A percentile compares a stretch with the other conserved stretches of the same genome.
phyloP scores from a whole-genome alignment of 2,888 invertebrate species.

The Sinohyriopsis cumingii region DNA sequence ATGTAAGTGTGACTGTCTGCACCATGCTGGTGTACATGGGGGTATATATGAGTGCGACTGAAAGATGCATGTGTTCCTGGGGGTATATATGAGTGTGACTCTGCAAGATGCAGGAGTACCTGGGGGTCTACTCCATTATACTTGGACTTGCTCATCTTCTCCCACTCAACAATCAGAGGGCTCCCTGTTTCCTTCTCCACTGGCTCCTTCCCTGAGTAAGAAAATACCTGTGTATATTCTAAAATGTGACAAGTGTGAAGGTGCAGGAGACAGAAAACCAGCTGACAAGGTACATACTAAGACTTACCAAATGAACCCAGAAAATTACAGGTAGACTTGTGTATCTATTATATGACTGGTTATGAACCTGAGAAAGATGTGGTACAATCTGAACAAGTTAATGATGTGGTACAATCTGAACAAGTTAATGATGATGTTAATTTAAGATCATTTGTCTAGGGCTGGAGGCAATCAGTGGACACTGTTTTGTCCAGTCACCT shows the following conservation, averaged over 20 bases:
- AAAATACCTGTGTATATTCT: neutral
- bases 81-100: no score
- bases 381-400: no score
- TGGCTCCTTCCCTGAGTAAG: constrained; percentile 72
- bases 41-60: no score
- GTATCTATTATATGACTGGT: neutral
- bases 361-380: neutral
- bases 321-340: no score
- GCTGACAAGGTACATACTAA: neutral
- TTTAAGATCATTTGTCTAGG: no score
- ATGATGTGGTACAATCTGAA: no score
- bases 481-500: no score
- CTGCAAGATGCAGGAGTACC: constrained; percentile 55
- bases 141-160: constrained; percentile 99
- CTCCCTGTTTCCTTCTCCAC: constrained; percentile 78
- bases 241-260: neutral
- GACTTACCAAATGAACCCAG: neutral
- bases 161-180: constrained; percentile 85
- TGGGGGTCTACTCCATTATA: constrained; percentile 95
- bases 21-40: constrained; percentile 72
- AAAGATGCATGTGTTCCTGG: no score
- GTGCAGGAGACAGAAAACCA: neutral
- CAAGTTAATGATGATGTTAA: no score
- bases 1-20: no score
- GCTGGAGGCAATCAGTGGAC: no score